Evolutionary conservation across 2,888 invertebrate species (phyloP), one percentile per base, ranked within the genome.

Genomic region (Pogonocherus hispidulus): DNA sequence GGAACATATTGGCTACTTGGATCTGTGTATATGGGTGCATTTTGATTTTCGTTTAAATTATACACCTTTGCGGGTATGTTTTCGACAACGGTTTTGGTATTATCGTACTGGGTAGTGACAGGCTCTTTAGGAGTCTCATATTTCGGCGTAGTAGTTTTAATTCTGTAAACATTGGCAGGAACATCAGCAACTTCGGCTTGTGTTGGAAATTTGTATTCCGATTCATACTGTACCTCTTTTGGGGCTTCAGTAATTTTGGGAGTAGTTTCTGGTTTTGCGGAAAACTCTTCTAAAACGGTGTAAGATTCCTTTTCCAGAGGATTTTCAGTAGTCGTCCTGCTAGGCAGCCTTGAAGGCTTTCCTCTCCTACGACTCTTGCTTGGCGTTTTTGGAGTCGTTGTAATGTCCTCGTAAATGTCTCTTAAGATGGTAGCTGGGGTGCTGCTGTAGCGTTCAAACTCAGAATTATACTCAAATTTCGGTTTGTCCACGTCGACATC

Each of bases 231-330:
- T 52, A 18, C n/a, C 3, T 52, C 20, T 32, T 54, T 69, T 35
- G 55, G 18, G 35, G 35, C 44, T 54, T 23, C 37, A 27, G 66
- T 37, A 65, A 52, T 44, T 47, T 63, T 62, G 22, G 59, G 32
- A 44, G 67, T 72, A 9, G 67, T 60, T 20, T 74, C 69, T 41
- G 73, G 69, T 37, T 66, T 71, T 8, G 69, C 68, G 16, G 78
- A 73, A 75, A 82, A 83, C 55, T 84, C 81, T 74, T 84, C 83
- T 16, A 84, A 68, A 41, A 83, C 79, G 0, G 82, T 82, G 56
- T 83, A 84, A 51, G 76, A 76, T 11, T 79, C 77, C 44, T 76
- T 76, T 52, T 76, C 68, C 11, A 55, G 68, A 54, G 75, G 71
- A 9, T 67, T 44, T 37, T 77, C 67, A 6, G 77, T 74, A 9